These are phyloP conservation scores for Anticlea derivata DNA, from an alignment of 2,888 invertebrate genomes.

Conservation along the genomic window DNA sequence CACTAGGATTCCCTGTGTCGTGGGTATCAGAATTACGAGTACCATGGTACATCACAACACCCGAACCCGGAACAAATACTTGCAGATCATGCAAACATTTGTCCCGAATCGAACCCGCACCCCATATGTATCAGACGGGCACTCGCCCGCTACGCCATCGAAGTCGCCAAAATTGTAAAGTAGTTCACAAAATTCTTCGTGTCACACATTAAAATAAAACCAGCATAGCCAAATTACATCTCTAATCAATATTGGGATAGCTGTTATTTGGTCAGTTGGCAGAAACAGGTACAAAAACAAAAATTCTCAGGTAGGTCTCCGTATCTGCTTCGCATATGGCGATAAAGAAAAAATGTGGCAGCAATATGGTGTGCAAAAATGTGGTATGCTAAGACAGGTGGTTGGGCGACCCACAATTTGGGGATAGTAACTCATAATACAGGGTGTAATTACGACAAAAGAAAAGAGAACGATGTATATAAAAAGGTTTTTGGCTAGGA, in stretches of 20 bases:
- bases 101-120: no score
- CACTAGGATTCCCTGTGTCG: no score
- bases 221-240: slow-evolving; percentile 1
- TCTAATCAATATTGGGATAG: slow-evolving; percentile 19
- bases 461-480: no score
- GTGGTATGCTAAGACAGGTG: slow-evolving; percentile 40
- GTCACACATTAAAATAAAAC: slow-evolving; percentile 1
- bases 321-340: slow-evolving; percentile 43
- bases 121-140: no score
- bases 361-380: slow-evolving; percentile 36
- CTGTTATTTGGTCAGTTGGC: slow-evolving; percentile 30
- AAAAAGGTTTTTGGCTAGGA: not conserved
- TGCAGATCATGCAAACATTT: no score
- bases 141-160: no score
- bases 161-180: not conserved
- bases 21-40: no score
- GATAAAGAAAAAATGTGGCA: slow-evolving; percentile 17
- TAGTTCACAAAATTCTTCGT: not conserved
- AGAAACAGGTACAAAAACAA: slow-evolving; percentile 18
- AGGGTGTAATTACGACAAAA: no score
- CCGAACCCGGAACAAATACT: no score
- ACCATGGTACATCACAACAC: no score
- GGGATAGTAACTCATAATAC: slow-evolving; percentile 36
- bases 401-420: slow-evolving; percentile 39
- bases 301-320: slow-evolving; percentile 30